Evolutionary conservation across 1,140 invertebrate genomes (phyloP), one percentile per base, ranked within the genome.

Genomic region (Pogonognathellus flavescens): DNA sequence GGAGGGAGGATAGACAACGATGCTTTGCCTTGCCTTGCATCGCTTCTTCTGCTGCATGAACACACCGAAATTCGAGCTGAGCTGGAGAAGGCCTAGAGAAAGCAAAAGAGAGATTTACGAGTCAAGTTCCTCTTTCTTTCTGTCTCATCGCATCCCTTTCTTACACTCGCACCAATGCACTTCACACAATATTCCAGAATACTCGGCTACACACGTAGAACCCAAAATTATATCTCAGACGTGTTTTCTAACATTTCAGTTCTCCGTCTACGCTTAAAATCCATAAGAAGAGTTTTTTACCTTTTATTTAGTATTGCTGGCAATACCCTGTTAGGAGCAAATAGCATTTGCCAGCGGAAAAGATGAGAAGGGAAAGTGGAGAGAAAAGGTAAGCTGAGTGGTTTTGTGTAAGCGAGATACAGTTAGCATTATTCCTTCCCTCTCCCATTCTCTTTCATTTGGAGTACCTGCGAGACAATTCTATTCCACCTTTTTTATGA

Each of bases 101-200:
- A 11, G 20, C 18, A 66, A 66, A 66, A 25, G 11, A 31, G 25
- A 66, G 62, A 66, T 66, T 66, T 66, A 66, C 62, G 62, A 66
- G 62, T 66, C 62, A 66, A 66, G 62, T 66, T 66, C 62, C 62
- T 66, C 62, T 66, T 66, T 66, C 31, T 66, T 66, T 66, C 62
- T 66, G 62, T 66, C 62, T 22, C 20, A 25, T 66, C 25, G 22
- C 62, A 31, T 66, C 22, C 62, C 13, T 31, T 31, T 20, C 62
- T 25, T 66, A 25, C 25, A 31, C 62, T 41, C 31, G 31, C 31
- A 41, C 31, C 31, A 41, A 41, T 41, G 31, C 31, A 41, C 31
- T 41, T 41, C 31, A 41, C 31, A 41, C 31, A 41, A 41, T 41
- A 41, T 41, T 6, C 1, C 31, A 41, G 31, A 41, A 41, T 41